phyloP scores from a whole-genome alignment of 2,888 invertebrate genomes.

The Lasioglossum calceatum region DNA sequence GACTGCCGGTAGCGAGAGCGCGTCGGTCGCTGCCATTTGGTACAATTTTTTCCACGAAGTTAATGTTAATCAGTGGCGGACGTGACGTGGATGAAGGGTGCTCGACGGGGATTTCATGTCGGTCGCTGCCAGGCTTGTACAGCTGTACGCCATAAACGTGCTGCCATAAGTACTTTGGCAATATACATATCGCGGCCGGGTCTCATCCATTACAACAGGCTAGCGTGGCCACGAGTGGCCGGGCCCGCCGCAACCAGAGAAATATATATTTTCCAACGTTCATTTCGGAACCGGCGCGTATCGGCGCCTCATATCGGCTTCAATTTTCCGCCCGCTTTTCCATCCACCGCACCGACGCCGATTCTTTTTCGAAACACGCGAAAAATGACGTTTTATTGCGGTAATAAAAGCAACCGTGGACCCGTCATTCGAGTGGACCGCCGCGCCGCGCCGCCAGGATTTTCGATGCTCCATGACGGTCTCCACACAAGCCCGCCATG shows the following conservation, averaged over 20 bases:
- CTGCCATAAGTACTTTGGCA: conserved; percentile 70
- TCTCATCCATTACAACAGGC: conserved; percentile 69
- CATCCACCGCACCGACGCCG: conserved; percentile 6
- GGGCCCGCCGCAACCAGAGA: conserved; percentile 36
- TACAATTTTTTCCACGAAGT: conserved; percentile 81
- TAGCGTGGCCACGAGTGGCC: conserved; percentile 58
- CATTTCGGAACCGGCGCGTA: conserved; percentile 64
- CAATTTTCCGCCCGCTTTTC: conserved; percentile 36
- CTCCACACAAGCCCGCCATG: neutral
- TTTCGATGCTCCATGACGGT: conserved; percentile 44
- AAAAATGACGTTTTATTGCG: conserved; percentile 62
- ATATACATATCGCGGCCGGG: conserved; percentile 54
- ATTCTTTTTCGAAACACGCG: conserved; percentile 51
- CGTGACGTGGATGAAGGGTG: conserved; percentile 80
- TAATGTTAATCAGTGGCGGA: conserved; percentile 83
- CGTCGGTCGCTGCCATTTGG: conserved; percentile 67
- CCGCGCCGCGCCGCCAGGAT: conserved; percentile 11
- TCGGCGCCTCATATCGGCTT: conserved; percentile 19
- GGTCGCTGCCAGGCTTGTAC: conserved; percentile 75
- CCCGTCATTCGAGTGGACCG: conserved; percentile 36
- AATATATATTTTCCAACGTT: conserved; percentile 64
- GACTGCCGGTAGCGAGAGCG: neutral
- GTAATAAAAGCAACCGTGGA: conserved; percentile 35
- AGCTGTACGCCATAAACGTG: conserved; percentile 70
- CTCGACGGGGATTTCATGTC: conserved; percentile 78